Base-by-base conservation (phyloP, 2,797 vertebrate genomes). In the Corythornis leucogaster region DNA sequence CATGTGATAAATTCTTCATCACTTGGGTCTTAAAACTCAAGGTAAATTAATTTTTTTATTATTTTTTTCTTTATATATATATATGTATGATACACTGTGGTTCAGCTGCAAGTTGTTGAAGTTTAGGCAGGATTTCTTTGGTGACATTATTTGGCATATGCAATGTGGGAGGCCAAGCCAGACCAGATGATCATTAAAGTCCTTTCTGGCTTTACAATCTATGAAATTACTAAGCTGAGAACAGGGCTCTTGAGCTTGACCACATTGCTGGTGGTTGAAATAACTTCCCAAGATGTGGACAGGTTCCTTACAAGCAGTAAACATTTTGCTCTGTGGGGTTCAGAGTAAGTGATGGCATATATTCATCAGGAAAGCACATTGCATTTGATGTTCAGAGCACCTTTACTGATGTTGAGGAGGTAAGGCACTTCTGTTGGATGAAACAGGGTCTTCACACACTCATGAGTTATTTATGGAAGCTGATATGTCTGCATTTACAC, bases 161-260 rank as follows among this genome's bases (percentile, higher is more conserved):
- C 48, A 62, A 12, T 21, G 48, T 59, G 66, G 55, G 82, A 91
- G 43, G 66, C 8, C 26, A 89, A 68, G 28, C 67, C 53, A 80
- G 40, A 68, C 12, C 64, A 93, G 42, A 53, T 63, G 50, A 90
- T 40, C 54, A 77, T 77, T 87, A 11, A 86, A 85, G 64, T 48
- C 22, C 62, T 66, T 89, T 87, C 50, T 93, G 69, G 7, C 46
- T 94, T 89, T 89, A 70, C 40, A 91, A 8, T 61, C 55, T 57
- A 67, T 81, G 82, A 73, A 91, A 91, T 90, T 73, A 63, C 35
- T n/a, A 83, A 92, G 31, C 15, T 30, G 35, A 94, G 64, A 89
- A 79, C 26, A 38, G 38, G 76, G 17, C 24, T n/a, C 51, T 75
- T 53, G 79, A 73, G 50, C 51, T 38, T 89, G 77, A 70, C 51